A percentile compares a stretch with the other conserved stretches of the same genome.
Conservation (phyloP, 2,113 vertebrate species). For the Poeciliopsis occidentalis region DNA sequence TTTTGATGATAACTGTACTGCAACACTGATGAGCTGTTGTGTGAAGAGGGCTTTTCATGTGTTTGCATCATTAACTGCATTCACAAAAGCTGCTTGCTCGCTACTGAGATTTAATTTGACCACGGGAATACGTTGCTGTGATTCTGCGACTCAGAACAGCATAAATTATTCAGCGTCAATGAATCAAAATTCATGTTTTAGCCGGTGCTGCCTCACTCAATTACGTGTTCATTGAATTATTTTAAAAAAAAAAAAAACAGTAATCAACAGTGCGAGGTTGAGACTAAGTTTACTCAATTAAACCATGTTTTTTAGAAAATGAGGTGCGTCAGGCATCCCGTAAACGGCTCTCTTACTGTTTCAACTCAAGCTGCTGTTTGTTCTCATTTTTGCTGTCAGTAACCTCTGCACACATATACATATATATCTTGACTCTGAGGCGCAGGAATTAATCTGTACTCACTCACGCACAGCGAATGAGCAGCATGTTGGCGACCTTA, state of each 20-base stretch:
- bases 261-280: constrained; percentile 9
- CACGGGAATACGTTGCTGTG: constrained; percentile 6
- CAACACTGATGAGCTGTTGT: neutral
- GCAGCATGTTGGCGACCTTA: constrained; percentile 23
- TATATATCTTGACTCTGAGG: constrained; percentile 15
- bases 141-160: constrained; percentile 26
- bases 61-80: constrained; percentile 24
- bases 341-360: neutral
- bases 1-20: neutral
- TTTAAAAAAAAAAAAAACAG: neutral
- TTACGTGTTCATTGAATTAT: constrained; percentile 30
- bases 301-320: neutral
- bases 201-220: neutral
- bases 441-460: constrained; percentile 9
- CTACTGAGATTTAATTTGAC: constrained; percentile 28
- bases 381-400: neutral
- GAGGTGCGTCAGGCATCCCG: neutral
- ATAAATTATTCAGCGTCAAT: constrained; percentile 24
- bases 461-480: constrained; percentile 36
- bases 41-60: constrained; percentile 7
- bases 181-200: constrained; percentile 31
- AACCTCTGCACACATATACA: neutral
- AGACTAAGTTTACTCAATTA: constrained; percentile 5
- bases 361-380: constrained; percentile 3
- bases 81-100: constrained; percentile 17